Conservation (phyloP, 2,113 vertebrate genomes). For the Hystrix cristata region DNA sequence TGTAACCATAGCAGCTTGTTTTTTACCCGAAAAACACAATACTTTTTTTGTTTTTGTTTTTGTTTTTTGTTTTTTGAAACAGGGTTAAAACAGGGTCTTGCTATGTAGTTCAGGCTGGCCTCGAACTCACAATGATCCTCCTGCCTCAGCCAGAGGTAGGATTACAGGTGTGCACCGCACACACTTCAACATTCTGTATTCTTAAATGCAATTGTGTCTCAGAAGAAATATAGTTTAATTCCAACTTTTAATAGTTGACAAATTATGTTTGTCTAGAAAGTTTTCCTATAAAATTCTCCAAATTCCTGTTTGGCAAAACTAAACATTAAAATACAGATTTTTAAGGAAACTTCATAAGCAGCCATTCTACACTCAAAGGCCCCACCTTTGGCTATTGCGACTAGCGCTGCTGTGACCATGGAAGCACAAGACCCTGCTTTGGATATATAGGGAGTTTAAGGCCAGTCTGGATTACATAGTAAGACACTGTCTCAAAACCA, state of each 20-base stretch:
- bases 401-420: background rate
- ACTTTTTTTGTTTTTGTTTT: background rate
- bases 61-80: no score
- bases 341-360: background rate
- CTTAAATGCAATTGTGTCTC: background rate
- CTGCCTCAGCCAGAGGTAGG: background rate
- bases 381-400: background rate
- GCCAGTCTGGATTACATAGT: background rate
- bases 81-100: background rate
- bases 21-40: background rate
- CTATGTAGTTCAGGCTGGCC: background rate
- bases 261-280: background rate
- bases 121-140: no score
- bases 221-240: background rate
- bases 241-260: background rate
- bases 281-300: slow-evolving; percentile 2
- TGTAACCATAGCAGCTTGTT: background rate
- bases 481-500: background rate
- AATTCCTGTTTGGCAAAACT: background rate
- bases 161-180: no score
- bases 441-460: no score
- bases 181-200: background rate
- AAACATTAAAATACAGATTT: background rate
- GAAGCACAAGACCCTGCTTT: background rate
- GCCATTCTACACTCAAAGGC: background rate